Conservation (phyloP, 2,888 invertebrate species). For the Tetanocera ferruginea region DNA sequence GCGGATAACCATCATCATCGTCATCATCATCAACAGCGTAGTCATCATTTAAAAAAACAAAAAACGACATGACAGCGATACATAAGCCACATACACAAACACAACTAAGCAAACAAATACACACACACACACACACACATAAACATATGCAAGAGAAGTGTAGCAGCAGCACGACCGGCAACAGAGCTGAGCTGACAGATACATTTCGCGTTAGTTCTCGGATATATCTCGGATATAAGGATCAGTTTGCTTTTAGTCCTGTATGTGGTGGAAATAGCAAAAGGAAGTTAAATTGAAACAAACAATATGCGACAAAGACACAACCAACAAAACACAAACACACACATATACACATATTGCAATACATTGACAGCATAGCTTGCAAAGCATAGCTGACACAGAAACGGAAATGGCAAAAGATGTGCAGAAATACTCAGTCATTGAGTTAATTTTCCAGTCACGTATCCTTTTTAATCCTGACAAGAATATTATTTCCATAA, state of each 20-base stretch:
- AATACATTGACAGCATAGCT: neutral
- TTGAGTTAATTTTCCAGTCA: conserved; percentile 68
- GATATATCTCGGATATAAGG: conserved; percentile 16
- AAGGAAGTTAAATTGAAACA: conserved; percentile 28
- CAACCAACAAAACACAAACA: neutral
- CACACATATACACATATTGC: too few species aligned
- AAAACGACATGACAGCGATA: conserved; percentile 21
- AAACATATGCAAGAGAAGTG: neutral
- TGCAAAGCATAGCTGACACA: neutral
- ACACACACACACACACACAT: neutral
- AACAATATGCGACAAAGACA: conserved; percentile 31
- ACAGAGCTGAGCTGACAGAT: conserved; percentile 11
- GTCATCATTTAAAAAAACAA: conserved; percentile 19
- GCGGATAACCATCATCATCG: conserved; percentile 23
- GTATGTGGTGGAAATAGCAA: neutral
- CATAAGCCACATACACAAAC: neutral
- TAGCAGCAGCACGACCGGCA: neutral
- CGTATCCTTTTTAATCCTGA: conserved; percentile 70
- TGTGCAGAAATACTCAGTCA: conserved; percentile 45
- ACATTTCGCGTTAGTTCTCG: conserved; percentile 31
- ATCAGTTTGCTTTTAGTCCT: conserved; percentile 23
- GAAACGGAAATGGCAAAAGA: neutral
- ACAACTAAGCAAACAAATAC: neutral
- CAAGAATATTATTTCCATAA: conserved; percentile 69
- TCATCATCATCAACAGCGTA: neutral